phyloP scores from a whole-genome alignment of 1,140 invertebrate genomes.

The Maconellicoccus hirsutus region DNA sequence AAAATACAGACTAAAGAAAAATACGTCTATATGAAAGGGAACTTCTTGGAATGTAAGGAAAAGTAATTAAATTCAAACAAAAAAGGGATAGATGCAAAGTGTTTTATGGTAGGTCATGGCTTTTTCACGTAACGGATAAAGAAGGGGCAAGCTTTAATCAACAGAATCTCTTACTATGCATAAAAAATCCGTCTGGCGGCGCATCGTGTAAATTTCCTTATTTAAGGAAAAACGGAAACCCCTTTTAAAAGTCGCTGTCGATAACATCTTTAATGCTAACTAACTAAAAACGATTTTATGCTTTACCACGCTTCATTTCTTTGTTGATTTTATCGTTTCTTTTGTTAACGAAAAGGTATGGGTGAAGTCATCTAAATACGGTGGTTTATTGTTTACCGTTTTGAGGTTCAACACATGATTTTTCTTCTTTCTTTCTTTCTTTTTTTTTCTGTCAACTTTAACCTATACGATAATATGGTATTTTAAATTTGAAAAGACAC shows the following conservation, averaged over 20 bases:
- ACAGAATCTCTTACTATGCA: not conserved
- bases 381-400: too few species aligned
- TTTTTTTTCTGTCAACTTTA: too few species aligned
- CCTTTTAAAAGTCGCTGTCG: not conserved
- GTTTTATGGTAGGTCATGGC: not conserved
- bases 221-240: constrained; percentile 3
- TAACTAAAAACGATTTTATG: constrained; percentile 6
- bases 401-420: too few species aligned
- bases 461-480: too few species aligned
- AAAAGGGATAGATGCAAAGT: not conserved
- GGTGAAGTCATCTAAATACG: not conserved
- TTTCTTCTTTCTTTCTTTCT: too few species aligned
- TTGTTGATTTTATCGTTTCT: not conserved
- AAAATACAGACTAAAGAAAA: not conserved
- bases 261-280: constrained; percentile 5
- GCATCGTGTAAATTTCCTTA: not conserved
- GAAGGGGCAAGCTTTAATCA: not conserved
- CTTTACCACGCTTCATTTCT: constrained; percentile 3
- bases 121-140: not conserved
- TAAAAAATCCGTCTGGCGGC: not conserved
- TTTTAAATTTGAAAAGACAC: too few species aligned
- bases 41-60: not conserved
- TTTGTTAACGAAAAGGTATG: not conserved
- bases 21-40: not conserved
- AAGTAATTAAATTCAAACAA: not conserved